phyloP scores from a whole-genome alignment of 1,140 invertebrate genomes.

The Drosophila ercepeae region DNA sequence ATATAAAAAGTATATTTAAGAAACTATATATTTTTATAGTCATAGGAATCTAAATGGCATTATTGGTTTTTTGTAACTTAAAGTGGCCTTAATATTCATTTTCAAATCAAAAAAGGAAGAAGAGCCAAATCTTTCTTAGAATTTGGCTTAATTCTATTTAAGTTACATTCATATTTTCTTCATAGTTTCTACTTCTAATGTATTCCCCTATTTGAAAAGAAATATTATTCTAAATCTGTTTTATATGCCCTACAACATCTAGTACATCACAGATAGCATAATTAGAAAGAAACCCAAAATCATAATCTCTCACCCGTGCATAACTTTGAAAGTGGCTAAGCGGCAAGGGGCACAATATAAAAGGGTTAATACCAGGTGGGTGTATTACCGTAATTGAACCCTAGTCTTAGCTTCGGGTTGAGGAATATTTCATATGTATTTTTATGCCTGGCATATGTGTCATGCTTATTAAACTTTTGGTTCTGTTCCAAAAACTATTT shows the following conservation, averaged over 20 bases:
- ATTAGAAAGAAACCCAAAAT: constrained; percentile 41
- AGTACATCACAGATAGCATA: constrained; percentile 49
- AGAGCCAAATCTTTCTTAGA: not conserved
- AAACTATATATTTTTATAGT: not conserved
- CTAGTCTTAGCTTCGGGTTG: constrained; percentile 1
- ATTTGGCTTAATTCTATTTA: too few species aligned
- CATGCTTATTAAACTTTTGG: constrained; percentile 78
- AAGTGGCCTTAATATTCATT: too few species aligned
- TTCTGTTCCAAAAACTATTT: constrained; percentile 79
- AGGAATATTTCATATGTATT: constrained; percentile 5
- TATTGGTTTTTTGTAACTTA: not conserved
- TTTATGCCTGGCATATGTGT: constrained; percentile 26
- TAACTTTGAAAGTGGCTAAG: constrained; percentile 1
- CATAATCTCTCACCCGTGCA: constrained; percentile 31
- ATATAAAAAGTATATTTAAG: constrained; percentile 3
- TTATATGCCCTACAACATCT: constrained; percentile 26
- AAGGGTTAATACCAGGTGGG: constrained; percentile 20
- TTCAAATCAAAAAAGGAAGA: too few species aligned
- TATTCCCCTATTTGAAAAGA: constrained; percentile 14
- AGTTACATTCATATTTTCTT: too few species aligned
- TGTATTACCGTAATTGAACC: constrained; percentile 46
- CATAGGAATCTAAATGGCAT: not conserved
- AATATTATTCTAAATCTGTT: constrained; percentile 35
- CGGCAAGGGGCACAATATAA: not conserved
- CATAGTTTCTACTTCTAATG: not conserved